A percentile compares a stretch with the other conserved stretches of the same genome.
These are phyloP conservation scores for Halcyon senegalensis DNA, from an alignment of 2,113 vertebrate genomes.

Conservation along the genomic window DNA sequence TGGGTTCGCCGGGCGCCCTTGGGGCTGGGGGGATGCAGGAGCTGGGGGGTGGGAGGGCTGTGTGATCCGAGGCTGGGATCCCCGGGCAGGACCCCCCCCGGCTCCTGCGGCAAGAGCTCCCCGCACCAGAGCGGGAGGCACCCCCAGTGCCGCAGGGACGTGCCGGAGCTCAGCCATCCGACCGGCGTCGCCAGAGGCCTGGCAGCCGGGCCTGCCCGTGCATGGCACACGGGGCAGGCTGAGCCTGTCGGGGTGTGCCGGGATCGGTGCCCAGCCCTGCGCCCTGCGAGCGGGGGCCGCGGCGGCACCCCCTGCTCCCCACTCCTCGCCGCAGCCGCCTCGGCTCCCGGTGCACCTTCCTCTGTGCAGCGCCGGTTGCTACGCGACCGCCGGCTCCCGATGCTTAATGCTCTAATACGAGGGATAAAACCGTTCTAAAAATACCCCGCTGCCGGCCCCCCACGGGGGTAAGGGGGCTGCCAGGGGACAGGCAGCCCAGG, in stretches of 20 bases:
- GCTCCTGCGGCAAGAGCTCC: background rate
- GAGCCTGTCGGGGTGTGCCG: background rate
- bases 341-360: slow-evolving; percentile 40
- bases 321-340: background rate
- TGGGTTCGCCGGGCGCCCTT: background rate
- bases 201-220: background rate
- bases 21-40: background rate
- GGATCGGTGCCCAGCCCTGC: background rate
- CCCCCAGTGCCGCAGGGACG: accelerated
- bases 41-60: background rate
- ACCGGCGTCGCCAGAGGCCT: accelerated
- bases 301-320: background rate
- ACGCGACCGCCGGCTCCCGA: slow-evolving; percentile 65
- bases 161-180: accelerated
- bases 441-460: slow-evolving; percentile 3
- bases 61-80: accelerated
- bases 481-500: background rate
- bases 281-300: accelerated
- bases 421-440: slow-evolving; percentile 68
- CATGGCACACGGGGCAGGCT: accelerated
- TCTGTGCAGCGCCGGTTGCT: slow-evolving; percentile 58
- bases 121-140: background rate
- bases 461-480: background rate
- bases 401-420: slow-evolving; percentile 69
- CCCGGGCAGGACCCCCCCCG: accelerated